Evolutionary conservation across 2,888 invertebrate genomes (phyloP).

Genomic region (Oscheius onirici): DNA sequence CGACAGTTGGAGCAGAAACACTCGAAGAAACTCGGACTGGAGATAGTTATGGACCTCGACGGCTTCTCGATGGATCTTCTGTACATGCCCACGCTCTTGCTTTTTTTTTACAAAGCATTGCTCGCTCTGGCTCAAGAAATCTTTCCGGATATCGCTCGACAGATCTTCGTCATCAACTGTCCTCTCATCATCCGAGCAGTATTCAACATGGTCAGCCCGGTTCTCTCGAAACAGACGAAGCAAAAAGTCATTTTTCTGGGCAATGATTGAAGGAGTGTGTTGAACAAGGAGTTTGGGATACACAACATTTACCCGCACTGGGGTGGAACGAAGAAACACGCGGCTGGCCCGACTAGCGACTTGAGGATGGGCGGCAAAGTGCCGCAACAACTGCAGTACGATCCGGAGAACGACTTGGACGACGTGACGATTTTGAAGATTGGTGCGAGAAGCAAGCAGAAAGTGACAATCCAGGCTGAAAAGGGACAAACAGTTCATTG

Average conservation of each 20-base stretch:
- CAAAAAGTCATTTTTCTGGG: conserved; percentile 53
- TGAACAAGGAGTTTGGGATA: conserved; percentile 47
- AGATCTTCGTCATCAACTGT: conserved; percentile 52
- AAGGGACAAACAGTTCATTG: conserved; percentile 50
- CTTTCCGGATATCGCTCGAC: conserved; percentile 55
- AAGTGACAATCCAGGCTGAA: conserved; percentile 41
- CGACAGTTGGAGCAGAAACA: conserved; percentile 41
- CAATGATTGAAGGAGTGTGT: conserved; percentile 47
- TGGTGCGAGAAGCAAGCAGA: conserved; percentile 40
- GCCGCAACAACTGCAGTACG: conserved; percentile 45
- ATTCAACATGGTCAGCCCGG: conserved; percentile 54
- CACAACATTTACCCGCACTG: conserved; percentile 54
- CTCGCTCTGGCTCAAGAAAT: conserved; percentile 53
- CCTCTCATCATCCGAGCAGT: conserved; percentile 54
- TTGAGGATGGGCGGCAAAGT: conserved; percentile 62
- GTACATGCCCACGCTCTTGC: conserved; percentile 60
- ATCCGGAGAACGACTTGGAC: background rate
- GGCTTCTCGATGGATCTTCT: conserved; percentile 65
- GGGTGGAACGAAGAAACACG: conserved; percentile 49
- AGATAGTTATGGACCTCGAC: conserved; percentile 66
- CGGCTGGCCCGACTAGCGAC: conserved; percentile 42
- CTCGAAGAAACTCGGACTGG: conserved; percentile 57
- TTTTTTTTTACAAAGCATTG: conserved; percentile 61
- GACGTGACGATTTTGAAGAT: conserved; percentile 41
- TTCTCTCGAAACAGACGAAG: conserved; percentile 52